A percentile compares a stretch with the other conserved stretches of the same genome.
Evolutionary conservation across 1,140 invertebrate species (phyloP).

Genomic region (Brachionus rubens): DNA sequence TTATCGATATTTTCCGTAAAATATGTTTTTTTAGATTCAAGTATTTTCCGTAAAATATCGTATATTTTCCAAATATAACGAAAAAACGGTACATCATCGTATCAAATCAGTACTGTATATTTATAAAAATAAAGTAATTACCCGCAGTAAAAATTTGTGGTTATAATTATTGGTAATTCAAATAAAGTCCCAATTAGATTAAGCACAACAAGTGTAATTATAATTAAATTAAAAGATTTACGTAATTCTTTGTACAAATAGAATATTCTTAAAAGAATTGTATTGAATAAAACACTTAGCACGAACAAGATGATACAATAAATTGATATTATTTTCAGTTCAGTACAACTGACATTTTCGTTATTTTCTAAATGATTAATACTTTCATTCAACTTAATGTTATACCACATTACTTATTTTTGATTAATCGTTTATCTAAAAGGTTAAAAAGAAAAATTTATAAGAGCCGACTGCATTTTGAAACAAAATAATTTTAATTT

Average conservation of each 20-base stretch:
- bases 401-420: too few species aligned
- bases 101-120: too few species aligned
- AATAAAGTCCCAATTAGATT: constrained; percentile 13
- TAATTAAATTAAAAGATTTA: constrained; percentile 16
- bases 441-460: too few species aligned
- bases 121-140: not conserved
- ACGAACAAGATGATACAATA: constrained; percentile 10
- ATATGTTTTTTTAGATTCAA: too few species aligned
- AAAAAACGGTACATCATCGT: too few species aligned
- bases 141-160: not conserved
- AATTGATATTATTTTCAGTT: not conserved
- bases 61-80: too few species aligned
- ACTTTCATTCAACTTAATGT: too few species aligned
- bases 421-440: too few species aligned
- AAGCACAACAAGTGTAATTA: not conserved
- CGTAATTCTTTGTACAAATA: not conserved
- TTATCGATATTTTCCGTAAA: too few species aligned
- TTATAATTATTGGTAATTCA: constrained; percentile 20
- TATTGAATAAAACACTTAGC: constrained; percentile 7
- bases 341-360: not conserved
- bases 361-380: not conserved
- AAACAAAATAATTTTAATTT: too few species aligned
- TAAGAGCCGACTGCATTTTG: too few species aligned
- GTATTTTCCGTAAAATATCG: too few species aligned
- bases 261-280: not conserved